These are phyloP conservation scores for Julus scanicus DNA, from an alignment of 2,888 invertebrate genomes.

Conservation along the genomic window DNA sequence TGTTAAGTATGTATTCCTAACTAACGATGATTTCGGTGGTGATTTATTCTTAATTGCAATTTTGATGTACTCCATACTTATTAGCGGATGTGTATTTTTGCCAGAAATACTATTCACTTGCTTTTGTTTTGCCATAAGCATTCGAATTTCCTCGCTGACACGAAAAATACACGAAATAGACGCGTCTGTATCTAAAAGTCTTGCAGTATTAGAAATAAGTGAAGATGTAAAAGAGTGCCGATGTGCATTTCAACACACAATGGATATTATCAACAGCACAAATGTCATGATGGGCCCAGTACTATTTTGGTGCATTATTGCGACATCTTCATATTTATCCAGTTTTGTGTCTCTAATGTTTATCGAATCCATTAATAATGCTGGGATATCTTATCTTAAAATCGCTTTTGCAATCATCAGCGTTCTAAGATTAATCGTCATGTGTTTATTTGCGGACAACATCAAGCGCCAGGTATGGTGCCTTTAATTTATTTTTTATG, in stretches of 20 bases:
- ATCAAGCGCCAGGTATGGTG: background rate
- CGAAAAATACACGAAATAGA: background rate
- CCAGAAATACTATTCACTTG: background rate
- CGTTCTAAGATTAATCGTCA: background rate
- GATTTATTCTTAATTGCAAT: background rate
- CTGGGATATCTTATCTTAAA: background rate
- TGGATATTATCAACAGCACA: background rate
- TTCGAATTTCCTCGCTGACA: background rate
- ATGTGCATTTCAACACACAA: background rate
- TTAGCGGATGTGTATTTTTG: background rate
- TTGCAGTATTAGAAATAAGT: background rate
- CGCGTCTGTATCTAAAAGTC: background rate
- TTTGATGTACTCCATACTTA: background rate
- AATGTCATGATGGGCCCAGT: background rate
- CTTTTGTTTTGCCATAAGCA: background rate
- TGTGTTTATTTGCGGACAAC: background rate
- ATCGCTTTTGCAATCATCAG: background rate
- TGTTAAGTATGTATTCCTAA: background rate
- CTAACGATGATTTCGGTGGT: background rate
- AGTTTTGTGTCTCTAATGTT: background rate
- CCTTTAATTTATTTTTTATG: background rate
- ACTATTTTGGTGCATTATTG: background rate
- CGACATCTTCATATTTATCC: background rate
- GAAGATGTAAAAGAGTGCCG: background rate
- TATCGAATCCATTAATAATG: background rate